Base-by-base conservation (phyloP, 2,113 vertebrate species). In the Heliornis fulica region DNA sequence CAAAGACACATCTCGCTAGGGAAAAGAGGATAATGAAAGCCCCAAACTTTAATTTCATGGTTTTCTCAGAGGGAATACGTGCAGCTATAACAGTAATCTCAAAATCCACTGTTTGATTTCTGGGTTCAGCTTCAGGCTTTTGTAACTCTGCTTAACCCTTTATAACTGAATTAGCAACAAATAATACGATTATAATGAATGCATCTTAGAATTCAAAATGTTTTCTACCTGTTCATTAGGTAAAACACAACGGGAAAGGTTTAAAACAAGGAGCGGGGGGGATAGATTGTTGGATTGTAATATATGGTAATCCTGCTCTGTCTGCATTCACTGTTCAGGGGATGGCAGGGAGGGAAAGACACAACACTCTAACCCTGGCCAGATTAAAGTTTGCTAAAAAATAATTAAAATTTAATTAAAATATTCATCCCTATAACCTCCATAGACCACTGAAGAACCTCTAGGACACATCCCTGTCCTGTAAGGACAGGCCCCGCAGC, bases 401-500 rank as follows among this genome's bases (percentile, higher is more conserved):
- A 0, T 3, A 26, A 43, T 46, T 14, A 57, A 70, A 61, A 69
- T 13, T 3, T n/a, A 76, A n/a, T 51, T 23, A 22, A 69, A 61
- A 36, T 36, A 63, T 21, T 4, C 65, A 74, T 16, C 15, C 17
- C 41, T 51, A 2, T 38, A 41, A 41, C 17, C 50, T 57, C 69
- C 46, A 11, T 0, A 54, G 29, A 38, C n/a, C 50, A 80, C n/a
- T 3, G 4, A 38, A 81, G 43, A n/a, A n/a, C n/a, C n/a, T n/a
- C n/a, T n/a, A 79, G n/a, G 41, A 50, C 29, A 13, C 0, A 0
- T 64, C 56, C 32, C 3, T 1, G 19, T 66, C 34, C 34, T 11
- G 5, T 0, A 1, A 46, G 59, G n/a, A 59, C 23, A 5, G 36
- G 19, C 25, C 23, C 69, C 15, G 32, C 23, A 14, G 26, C 22